Base-by-base conservation (phyloP, 1,140 invertebrate species). In the Drosophila grimshawi region DNA sequence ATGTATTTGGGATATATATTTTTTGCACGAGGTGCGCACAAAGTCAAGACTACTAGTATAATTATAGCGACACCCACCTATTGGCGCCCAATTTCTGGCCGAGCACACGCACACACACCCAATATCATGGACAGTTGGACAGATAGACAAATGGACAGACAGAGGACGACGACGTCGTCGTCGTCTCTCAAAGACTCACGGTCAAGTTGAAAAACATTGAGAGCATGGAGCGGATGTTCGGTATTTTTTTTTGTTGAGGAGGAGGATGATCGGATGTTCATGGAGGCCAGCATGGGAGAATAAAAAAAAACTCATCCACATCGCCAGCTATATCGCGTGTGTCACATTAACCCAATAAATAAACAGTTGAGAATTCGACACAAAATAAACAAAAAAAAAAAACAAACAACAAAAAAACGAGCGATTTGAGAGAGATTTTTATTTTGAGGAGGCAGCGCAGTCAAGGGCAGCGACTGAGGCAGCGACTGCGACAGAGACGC, bases 261-360 rank as follows among this genome's bases (percentile, higher is more conserved):
- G 75, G 56, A 55, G 45, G 52, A 55, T 46, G 41, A 55, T 61
- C 66, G 41, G 64, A 49, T 55, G 67, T 77, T 63, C 81, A 60
- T 82, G 81, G 75, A 81, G 77, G 81, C 65, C 77, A 68, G 37
- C 37, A 39, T 10, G 37, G 37, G 37, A 53, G 43, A 11, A 33
- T 39, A 56, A 64, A 33, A 33, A 43, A 63, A 30, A 43, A 56
- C 53, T 30, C 41, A 35, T 5, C 41, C 39, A 30, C 32, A 35
- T 7, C 41, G n/a, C 27, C 39, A 52, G 5, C 10, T 43, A 65
- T 65, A 19, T 19, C 62, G 69, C 59, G 63, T 73, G 78, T 89
- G 85, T 89, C 75, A 89, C 85, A 90, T 90, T 89, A 89, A 89
- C 85, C 81, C 81, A 89, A 90, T 89, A 89, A 89, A 89, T 81